Evolutionary conservation across 1,140 invertebrate species (phyloP), one percentile per base, ranked within the genome.

Genomic region (Ctenoplectra terminalis): DNA sequence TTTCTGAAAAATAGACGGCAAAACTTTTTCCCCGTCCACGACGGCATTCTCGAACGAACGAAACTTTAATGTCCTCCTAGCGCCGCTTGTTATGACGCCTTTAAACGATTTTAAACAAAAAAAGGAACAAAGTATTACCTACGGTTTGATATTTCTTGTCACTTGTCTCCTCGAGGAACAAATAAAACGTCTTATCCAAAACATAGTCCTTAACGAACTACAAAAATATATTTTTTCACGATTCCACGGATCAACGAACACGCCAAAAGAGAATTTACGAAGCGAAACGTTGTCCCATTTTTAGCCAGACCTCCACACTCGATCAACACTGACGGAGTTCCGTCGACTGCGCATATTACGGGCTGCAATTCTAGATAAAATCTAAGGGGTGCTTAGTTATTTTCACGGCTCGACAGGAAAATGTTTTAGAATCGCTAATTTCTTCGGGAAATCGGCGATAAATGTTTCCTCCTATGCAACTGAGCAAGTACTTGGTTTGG

Each of bases 61-160:
- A 50, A 74, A 74, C 23, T 50, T 50, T 67, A 26, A n/a, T 20
- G 64, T 66, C 64, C 52, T 29, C 13, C 40, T 20, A 5, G 23
- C 26, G 2, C n/a, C 40, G 64, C n/a, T 66, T 46, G 37, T 46
- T 29, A 31, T 46, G 46, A 52, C 67, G 48, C 50, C 31, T 37
- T n/a, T 71, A 54, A 71, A 71, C 50, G 67, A 71, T 71, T 56
- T 70, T 37, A 71, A 46, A 50, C 43, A 7, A 17, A 23, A 48
- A 13, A 1, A 26, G 26, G 34, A n/a, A n/a, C 67, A 20, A 37
- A n/a, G 29, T 13, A 29, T 17, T 6, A 37, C 13, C 31, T 13
- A 8, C 34, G 23, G 11, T 64, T 26, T 13, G 13, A n/a, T 31
- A 15, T 43, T 40, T 64, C 2, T n/a, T n/a, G 9, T 6, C n/a